phyloP scores from a whole-genome alignment of 1,140 invertebrate species.

The Triops longicaudatus region DNA sequence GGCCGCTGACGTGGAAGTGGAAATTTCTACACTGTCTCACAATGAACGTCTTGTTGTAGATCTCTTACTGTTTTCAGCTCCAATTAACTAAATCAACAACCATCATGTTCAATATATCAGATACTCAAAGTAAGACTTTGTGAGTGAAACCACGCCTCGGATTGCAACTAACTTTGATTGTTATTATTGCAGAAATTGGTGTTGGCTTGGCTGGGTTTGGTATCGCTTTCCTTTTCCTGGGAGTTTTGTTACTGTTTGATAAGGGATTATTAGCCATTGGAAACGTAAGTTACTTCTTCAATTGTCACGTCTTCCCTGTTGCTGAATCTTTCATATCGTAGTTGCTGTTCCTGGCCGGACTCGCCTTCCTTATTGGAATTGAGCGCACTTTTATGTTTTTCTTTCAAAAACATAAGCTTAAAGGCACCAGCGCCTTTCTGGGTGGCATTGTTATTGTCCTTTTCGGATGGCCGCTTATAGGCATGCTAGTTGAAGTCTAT shows the following conservation, averaged over 20 bases:
- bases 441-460: constrained; percentile 89
- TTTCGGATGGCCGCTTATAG: constrained; percentile 90
- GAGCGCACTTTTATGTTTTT: constrained; percentile 95
- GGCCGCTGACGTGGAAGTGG: constrained; percentile 9
- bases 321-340: constrained; percentile 42
- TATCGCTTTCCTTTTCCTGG: constrained; percentile 88
- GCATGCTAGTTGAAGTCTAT: constrained; percentile 91
- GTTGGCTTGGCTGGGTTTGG: constrained; percentile 94
- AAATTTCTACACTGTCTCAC: neutral
- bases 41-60: neutral
- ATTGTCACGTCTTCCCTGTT: constrained; percentile 21
- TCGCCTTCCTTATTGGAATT: constrained; percentile 92
- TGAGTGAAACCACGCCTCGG: neutral
- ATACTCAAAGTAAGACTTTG: constrained; percentile 36
- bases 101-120: constrained; percentile 38
- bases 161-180: constrained; percentile 22
- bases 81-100: constrained; percentile 21
- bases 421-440: constrained; percentile 85
- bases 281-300: constrained; percentile 64
- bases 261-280: constrained; percentile 96
- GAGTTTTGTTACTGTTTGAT: constrained; percentile 91
- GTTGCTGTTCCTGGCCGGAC: constrained; percentile 89
- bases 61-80: neutral
- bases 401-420: constrained; percentile 94
- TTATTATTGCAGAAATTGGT: constrained; percentile 75